A percentile compares a stretch with the other conserved stretches of the same genome.
Evolutionary conservation across 2,797 vertebrate species (phyloP).

Genomic region (Gadopsis marmoratus): DNA sequence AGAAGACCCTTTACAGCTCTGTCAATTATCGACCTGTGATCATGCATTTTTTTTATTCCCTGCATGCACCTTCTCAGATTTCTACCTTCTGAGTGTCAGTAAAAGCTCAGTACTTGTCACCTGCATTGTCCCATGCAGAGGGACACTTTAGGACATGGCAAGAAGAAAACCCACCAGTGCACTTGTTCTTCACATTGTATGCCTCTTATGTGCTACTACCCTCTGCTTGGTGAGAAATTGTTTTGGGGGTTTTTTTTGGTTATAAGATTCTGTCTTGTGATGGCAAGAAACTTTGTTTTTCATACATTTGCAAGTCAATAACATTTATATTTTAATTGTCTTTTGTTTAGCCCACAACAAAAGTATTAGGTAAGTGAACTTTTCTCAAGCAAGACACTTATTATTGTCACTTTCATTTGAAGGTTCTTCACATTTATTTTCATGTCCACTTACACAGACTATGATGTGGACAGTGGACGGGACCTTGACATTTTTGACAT

Average conservation of each 20-base stretch:
- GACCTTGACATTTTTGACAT: conserved; percentile 93
- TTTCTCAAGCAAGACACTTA: background rate
- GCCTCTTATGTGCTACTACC: conserved; percentile 52
- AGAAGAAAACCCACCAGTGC: background rate
- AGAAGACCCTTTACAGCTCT: conserved; percentile 45
- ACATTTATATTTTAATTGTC: conserved; percentile 4
- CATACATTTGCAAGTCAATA: background rate
- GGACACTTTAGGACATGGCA: conserved; percentile 62
- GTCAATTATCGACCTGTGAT: conserved; percentile 71
- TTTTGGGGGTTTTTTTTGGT: background rate
- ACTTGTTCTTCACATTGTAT: conserved; percentile 48
- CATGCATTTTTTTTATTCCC: conserved; percentile 13
- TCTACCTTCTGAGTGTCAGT: background rate
- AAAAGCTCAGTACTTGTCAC: background rate
- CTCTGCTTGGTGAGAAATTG: conserved; percentile 76
- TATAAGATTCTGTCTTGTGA: background rate
- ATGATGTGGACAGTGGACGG: conserved; percentile 88
- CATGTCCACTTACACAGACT: conserved; percentile 73
- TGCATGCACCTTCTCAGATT: conserved; percentile 3
- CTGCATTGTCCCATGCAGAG: background rate
- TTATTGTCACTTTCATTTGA: background rate
- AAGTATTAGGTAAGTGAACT: conserved; percentile 67
- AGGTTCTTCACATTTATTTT: conserved; percentile 4
- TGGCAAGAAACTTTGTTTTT: background rate
- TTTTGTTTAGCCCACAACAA: conserved; percentile 66